phyloP scores from a whole-genome alignment of 2,888 invertebrate species.

The Sarcophaga caerulescens region DNA sequence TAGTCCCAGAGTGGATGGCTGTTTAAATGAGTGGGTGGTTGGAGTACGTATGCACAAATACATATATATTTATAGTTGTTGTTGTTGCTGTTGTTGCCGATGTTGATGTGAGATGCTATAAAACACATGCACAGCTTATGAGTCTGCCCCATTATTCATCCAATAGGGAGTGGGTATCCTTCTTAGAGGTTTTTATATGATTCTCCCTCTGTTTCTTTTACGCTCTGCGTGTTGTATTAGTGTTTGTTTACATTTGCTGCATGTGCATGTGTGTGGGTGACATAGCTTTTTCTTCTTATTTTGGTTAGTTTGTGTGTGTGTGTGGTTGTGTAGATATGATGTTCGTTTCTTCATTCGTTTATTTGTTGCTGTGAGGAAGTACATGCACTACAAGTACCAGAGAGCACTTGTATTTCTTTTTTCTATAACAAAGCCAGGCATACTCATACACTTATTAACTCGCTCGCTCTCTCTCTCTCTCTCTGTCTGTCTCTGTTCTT shows the following conservation, averaged over 20 bases:
- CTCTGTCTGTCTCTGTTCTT: neutral
- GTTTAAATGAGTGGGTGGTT: conserved; percentile 39
- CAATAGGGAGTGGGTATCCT: conserved; percentile 66
- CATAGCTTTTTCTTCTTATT: neutral
- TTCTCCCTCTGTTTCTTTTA: conserved; percentile 9
- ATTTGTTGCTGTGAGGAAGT: neutral
- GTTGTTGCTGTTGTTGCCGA: neutral
- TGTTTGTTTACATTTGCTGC: neutral
- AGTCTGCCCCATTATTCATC: conserved; percentile 56
- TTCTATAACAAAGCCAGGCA: neutral
- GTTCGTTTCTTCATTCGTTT: conserved; percentile 9
- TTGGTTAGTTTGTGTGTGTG: neutral
- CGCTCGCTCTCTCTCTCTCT: neutral
- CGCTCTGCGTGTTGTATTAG: neutral
- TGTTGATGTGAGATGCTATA: too few species aligned
- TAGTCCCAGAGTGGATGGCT: conserved; percentile 1
- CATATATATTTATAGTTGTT: neutral
- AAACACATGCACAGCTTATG: conserved; percentile 5
- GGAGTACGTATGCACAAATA: neutral
- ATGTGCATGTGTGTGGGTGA: conserved; percentile 17
- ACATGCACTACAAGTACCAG: neutral
- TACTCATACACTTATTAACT: conserved; percentile 54
- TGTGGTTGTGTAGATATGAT: conserved; percentile 7
- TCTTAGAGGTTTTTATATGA: conserved; percentile 26
- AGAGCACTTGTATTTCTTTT: neutral